Evolutionary conservation across 2,113 vertebrate genomes (phyloP), one percentile per base, ranked within the genome.

Genomic region (Bombycilla garrulus): DNA sequence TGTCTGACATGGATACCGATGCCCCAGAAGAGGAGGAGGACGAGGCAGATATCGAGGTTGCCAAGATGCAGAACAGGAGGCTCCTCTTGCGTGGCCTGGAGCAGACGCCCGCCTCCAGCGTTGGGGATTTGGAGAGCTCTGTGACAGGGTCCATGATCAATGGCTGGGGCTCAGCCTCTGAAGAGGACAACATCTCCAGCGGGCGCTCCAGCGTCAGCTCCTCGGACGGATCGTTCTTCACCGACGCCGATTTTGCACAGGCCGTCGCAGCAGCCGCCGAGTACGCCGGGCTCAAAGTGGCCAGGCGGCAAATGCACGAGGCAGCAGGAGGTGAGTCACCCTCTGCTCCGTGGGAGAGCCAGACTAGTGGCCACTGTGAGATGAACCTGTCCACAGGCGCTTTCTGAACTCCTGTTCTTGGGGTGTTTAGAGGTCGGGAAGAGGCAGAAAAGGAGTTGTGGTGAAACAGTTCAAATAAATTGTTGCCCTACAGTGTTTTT

Each of bases 101-200:
- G 96, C 99, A 99, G 97, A 99, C 99, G 1, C 99, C 99, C 3
- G 99, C 99, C 17, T 99, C 99, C 91, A 99, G 99, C 40, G 98
- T 99, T 10, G 99, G 99, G 12, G 99, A 99, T 97, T 96, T 99
- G 84, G 99, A 99, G 97, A 99, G 99, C 96, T 99, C 99, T 1
- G 99, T 99, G 71, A 99, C 99, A 0, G 99, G 99, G n/a, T 99
- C 99, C 92, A 99, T 99, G 99, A 99, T 99, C 97, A 99, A 99
- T 22, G 99, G 99, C 91, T 99, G 99, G 99, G 99, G 99, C 60
- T 99, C 99, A 2, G 99, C 99, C 53, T 99, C 99, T 0, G 99
- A 99, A 86, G 99, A 99, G 92, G 99, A 99, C 95, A 99, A 99
- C 97, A 99, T 99, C 92, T 99, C 99, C 35, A 99, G 99, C 2